Evolutionary conservation across 2,888 invertebrate genomes (phyloP).

Genomic region (Machimus atricapillus): DNA sequence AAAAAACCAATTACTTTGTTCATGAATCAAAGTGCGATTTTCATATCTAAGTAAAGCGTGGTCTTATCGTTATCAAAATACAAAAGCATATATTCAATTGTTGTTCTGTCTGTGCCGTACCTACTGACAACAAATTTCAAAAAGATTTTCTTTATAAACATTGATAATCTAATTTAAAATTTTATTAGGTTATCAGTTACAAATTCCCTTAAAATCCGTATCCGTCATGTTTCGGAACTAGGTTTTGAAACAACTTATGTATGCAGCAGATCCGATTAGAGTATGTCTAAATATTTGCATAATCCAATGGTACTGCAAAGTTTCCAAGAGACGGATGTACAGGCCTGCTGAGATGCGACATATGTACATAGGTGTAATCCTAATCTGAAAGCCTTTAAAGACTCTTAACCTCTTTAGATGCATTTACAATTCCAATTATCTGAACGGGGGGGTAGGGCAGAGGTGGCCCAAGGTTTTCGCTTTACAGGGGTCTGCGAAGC

Average conservation of each 20-base stretch:
- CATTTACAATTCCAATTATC: background rate
- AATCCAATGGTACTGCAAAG: background rate
- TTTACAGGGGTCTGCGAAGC: background rate
- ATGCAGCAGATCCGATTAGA: background rate
- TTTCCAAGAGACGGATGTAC: background rate
- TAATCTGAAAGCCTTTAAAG: background rate
- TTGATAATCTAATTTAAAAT: background rate
- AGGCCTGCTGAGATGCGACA: background rate
- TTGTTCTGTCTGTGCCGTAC: too few relatives aligned
- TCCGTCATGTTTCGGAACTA: background rate
- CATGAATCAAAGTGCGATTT: too few relatives aligned
- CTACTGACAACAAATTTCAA: too few relatives aligned
- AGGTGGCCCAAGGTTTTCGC: background rate
- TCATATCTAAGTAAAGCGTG: too few relatives aligned
- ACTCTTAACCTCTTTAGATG: background rate
- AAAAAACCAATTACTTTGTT: too few relatives aligned
- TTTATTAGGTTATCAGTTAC: background rate
- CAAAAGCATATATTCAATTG: too few relatives aligned
- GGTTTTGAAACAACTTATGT: background rate
- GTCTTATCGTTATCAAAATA: too few relatives aligned
- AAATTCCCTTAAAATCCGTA: background rate
- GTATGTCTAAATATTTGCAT: background rate
- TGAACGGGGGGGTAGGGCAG: background rate
- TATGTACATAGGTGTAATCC: background rate
- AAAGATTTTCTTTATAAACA: background rate